Conservation (phyloP, 2,113 vertebrate species). For the Periophthalmus modestus region DNA sequence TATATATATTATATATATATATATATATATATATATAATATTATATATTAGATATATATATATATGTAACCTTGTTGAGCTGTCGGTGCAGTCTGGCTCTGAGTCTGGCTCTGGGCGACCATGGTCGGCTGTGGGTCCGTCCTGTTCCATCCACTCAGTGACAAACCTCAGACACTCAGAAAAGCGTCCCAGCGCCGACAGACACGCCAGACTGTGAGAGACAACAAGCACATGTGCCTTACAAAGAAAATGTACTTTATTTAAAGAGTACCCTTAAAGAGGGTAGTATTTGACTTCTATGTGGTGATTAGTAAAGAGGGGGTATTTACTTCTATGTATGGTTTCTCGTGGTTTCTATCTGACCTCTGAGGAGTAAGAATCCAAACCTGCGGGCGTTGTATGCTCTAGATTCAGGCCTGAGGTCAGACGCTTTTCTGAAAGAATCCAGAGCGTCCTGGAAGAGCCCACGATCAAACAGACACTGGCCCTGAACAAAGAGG, state of each 20-base stretch:
- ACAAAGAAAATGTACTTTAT: no score
- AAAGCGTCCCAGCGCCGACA: constrained; percentile 72
- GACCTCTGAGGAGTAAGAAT: not conserved
- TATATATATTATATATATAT: no score
- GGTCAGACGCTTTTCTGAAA: constrained; percentile 74
- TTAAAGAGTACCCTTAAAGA: no score
- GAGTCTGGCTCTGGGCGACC: no score
- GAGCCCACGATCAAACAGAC: constrained; percentile 73
- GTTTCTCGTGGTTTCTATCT: no score
- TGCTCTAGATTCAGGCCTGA: constrained; percentile 67
- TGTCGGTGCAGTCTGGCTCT: constrained; percentile 78
- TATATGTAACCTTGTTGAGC: constrained; percentile 75
- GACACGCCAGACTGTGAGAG: constrained; percentile 76
- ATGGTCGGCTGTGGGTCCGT: constrained; percentile 61
- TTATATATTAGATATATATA: no score
- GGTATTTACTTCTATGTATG: no score
- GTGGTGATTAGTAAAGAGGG: no score
- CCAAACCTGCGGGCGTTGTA: constrained; percentile 75
- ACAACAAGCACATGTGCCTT: not conserved
- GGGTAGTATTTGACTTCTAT: no score
- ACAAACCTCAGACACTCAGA: constrained; percentile 71
- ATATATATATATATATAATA: no score
- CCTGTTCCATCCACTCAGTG: constrained; percentile 62
- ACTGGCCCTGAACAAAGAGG: constrained; percentile 76
- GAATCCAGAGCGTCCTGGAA: constrained; percentile 75